Conservation (phyloP, 2,113 vertebrate genomes). For the Bambusicola thoracicus region DNA sequence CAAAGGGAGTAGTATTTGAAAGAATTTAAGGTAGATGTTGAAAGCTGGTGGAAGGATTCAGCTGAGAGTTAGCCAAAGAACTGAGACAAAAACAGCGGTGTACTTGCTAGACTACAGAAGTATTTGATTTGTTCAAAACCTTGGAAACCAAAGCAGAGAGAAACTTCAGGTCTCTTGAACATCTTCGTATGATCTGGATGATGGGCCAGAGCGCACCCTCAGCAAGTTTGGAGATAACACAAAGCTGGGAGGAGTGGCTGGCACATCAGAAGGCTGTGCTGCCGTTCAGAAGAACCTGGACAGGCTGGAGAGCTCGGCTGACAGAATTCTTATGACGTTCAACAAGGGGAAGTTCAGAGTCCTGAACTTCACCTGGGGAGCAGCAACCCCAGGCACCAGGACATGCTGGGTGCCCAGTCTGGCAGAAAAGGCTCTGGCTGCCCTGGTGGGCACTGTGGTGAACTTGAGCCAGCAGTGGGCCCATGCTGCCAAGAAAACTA, state of each 20-base stretch:
- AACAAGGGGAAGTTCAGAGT: not conserved
- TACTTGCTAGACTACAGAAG: not conserved
- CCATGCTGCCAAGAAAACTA: not conserved
- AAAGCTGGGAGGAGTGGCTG: not conserved
- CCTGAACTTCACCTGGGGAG: not conserved
- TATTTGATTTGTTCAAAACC: not conserved
- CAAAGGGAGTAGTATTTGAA: not conserved
- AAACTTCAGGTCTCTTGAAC: not conserved
- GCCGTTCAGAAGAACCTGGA: not conserved
- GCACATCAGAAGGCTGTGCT: not conserved
- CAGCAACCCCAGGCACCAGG: not conserved
- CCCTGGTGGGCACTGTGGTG: not conserved
- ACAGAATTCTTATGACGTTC: not conserved
- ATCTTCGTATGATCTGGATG: not conserved
- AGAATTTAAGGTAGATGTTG: not conserved
- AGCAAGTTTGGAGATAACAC: too few species aligned
- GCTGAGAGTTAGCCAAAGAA: not conserved
- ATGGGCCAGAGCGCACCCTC: not conserved
- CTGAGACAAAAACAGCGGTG: not conserved
- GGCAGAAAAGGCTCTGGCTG: not conserved
- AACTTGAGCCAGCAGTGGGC: not conserved
- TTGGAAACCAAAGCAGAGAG: not conserved
- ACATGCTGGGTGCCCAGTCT: not conserved
- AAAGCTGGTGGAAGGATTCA: not conserved
- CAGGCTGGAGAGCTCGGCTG: not conserved